Conservation (phyloP, 2,888 invertebrate species). For the Schrankia costaestrigalis region DNA sequence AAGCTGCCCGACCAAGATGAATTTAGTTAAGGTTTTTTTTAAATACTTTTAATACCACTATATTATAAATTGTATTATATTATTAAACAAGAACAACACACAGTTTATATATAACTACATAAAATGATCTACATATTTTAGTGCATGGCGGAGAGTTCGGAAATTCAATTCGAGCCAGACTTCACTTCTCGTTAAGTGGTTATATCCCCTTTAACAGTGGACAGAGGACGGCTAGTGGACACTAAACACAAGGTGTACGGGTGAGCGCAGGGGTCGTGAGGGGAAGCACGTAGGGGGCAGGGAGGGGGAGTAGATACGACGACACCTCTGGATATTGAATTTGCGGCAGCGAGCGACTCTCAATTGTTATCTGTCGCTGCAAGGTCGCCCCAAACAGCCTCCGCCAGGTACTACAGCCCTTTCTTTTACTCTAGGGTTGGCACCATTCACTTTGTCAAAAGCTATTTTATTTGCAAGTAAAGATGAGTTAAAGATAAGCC, state of each 20-base stretch:
- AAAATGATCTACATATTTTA: conserved; percentile 42
- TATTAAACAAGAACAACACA: background rate
- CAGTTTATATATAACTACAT: conserved; percentile 18
- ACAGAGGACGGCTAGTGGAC: conserved; percentile 60
- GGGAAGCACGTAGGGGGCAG: conserved; percentile 20
- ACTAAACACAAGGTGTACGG: conserved; percentile 61
- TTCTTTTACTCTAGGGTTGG: conserved; percentile 64
- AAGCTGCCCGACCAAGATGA: no score
- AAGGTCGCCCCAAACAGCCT: conserved; percentile 65
- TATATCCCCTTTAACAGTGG: conserved; percentile 66
- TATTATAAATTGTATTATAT: background rate
- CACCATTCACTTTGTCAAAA: no score
- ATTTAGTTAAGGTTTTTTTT: no score
- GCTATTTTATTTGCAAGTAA: no score
- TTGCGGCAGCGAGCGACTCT: conserved; percentile 67
- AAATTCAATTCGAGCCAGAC: conserved; percentile 75
- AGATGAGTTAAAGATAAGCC: no score
- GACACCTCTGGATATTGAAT: conserved; percentile 79
- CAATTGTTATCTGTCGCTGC: conserved; percentile 77
- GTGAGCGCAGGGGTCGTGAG: conserved; percentile 17
- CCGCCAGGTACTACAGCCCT: conserved; percentile 68
- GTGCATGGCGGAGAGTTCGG: conserved; percentile 45
- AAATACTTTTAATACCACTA: no score
- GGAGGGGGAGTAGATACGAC: conserved; percentile 38
- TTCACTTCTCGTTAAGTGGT: conserved; percentile 76